Base-by-base conservation (phyloP, 2,113 vertebrate species). In the Oncorhynchus keta region DNA sequence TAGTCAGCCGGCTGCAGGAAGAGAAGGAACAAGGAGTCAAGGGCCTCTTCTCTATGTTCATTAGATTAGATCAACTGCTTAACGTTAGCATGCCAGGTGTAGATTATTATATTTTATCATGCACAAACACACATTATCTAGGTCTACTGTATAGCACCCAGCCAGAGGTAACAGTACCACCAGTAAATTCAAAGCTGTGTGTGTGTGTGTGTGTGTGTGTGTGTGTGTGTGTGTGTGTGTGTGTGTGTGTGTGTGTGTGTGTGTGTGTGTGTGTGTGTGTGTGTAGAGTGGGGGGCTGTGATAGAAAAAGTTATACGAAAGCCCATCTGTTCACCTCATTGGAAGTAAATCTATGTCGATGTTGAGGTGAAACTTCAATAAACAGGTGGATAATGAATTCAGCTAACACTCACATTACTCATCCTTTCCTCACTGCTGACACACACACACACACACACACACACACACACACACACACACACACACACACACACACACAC, bases 1-100 rank as follows among this genome's bases (percentile, higher is more conserved):
- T 99, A 80, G 93, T 84, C 72, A 99, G 94, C 51, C 97, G 97
- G 87, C 97, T 99, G 83, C 9, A 79, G 68, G 79, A 32, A 69
- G 20, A 83, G 3, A 75, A 22, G 22, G 68, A n/a, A 49, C 30
- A 20, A 49, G 45, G 55, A 68, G 11, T 24, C 39, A 72, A 48
- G 48, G 8, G 78, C 1, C 57, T 30, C 22, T 39, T 55, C 30
- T 65, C 12, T 70, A 1, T 20, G 16, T 26, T 67, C 73, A 51
- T 66, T 20, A 74, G 20, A 7, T 72, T 62, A n/a, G n/a, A 22
- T n/a, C 59, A 20, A 59, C 5, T 55, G 51, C 51, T 18, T 18
- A 55, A 0, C 24, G 49, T 57, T 72, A 24, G 20, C 69, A 48
- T 28, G 70, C 49, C 70, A 57, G 48, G 70, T 72, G 45, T 20